Evolutionary conservation across 2,113 vertebrate genomes (phyloP), one percentile per base, ranked within the genome.

Genomic region (Aphyosemion australe): DNA sequence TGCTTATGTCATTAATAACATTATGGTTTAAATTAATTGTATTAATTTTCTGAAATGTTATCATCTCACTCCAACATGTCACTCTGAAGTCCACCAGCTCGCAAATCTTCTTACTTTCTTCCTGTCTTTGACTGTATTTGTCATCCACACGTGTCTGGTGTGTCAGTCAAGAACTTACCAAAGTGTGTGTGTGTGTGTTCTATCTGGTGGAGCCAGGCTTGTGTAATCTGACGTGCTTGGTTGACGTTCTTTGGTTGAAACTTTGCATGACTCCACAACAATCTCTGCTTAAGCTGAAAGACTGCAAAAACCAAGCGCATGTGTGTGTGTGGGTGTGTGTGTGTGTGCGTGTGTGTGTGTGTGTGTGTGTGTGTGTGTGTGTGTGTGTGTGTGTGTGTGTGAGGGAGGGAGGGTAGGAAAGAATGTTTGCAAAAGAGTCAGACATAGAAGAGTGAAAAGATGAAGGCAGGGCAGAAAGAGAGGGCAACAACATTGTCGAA

Each of bases 191-290:
- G 58, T 12, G 49, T 48, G 68, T 53, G 69, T 37, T 83, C 70
- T 87, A 85, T 87, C 82, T 84, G 49, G 75, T 74, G 67, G 57
- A 84, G 82, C 76, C 83, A 88, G 86, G 84, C 85, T 79, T 78
- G 78, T 86, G 76, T 91, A 88, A 89, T 88, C 89, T 88, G 88
- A 87, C 85, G 47, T 84, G 84, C 83, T 86, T 84, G 85, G 87
- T 76, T 90, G 87, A 85, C 61, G 65, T 86, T 83, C 80, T 82
- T 84, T 63, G 71, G 80, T 80, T 87, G 78, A 88, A 89, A 88
- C 83, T 85, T 87, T 87, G 83, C 83, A 78, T 86, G 88, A 87
- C 85, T 88, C 74, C 69, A 79, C 84, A 85, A 82, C 82, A 89
- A 86, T 86, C 85, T 89, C 64, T 69, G 64, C 72, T 87, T 87